phyloP scores from a whole-genome alignment of 2,888 invertebrate species.

The Apomyelois bistriatella region DNA sequence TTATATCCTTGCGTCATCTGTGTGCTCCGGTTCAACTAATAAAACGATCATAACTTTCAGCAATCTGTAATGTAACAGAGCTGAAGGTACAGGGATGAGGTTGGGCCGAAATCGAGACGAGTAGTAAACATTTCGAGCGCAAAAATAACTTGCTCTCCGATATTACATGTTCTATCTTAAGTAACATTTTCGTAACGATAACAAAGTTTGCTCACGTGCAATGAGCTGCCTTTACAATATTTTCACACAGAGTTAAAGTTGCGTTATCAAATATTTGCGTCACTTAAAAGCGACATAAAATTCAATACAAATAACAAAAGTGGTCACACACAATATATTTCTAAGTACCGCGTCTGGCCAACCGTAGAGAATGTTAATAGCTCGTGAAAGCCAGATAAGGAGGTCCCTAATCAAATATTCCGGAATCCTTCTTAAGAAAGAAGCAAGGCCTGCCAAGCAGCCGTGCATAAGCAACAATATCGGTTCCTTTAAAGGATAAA shows the following conservation, averaged over 20 bases:
- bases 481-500: slow-evolving; percentile 67
- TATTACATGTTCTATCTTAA: background rate
- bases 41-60: slow-evolving; percentile 49
- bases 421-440: slow-evolving; percentile 62
- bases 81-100: slow-evolving; percentile 19
- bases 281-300: slow-evolving; percentile 3
- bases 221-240: background rate
- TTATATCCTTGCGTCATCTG: slow-evolving; percentile 56
- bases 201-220: background rate
- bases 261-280: slow-evolving; percentile 5
- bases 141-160: background rate
- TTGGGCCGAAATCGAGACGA: slow-evolving; percentile 11
- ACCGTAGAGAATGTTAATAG: slow-evolving; percentile 57
- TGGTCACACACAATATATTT: slow-evolving; percentile 40
- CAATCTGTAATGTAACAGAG: slow-evolving; percentile 49
- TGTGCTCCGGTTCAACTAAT: slow-evolving; percentile 53
- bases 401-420: slow-evolving; percentile 71
- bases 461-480: slow-evolving; percentile 70
- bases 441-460: slow-evolving; percentile 45
- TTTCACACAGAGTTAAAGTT: background rate
- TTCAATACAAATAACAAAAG: slow-evolving; percentile 28
- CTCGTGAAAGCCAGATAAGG: slow-evolving; percentile 62
- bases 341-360: slow-evolving; percentile 42
- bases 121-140: slow-evolving; percentile 24
- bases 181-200: background rate